Conservation (phyloP, 2,888 invertebrate species). For the Thereva unica region DNA sequence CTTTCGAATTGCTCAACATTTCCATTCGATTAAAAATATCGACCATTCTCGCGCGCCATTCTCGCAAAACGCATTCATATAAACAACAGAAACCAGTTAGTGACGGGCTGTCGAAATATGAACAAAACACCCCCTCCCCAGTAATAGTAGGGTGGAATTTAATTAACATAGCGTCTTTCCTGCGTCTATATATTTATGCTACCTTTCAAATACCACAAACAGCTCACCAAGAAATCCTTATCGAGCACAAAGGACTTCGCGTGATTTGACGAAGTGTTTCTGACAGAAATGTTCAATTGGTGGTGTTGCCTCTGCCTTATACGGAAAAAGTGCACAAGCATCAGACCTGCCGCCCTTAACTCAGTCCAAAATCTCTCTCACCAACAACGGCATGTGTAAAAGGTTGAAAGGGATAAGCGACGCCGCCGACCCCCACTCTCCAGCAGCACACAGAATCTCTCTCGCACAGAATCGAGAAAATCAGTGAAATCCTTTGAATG, state of each 20-base stretch:
- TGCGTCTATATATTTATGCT: background rate
- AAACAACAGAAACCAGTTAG: too few relatives aligned
- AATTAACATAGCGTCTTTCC: conserved; percentile 24
- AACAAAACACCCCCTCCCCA: background rate
- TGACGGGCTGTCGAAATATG: background rate
- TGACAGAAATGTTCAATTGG: conserved; percentile 33
- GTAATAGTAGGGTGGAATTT: conserved; percentile 8
- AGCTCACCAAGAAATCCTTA: conserved; percentile 3
- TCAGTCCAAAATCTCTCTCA: conserved; percentile 21
- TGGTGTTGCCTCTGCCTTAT: background rate
- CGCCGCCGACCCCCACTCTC: conserved; percentile 1
- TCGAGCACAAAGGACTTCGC: conserved; percentile 6
- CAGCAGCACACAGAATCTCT: too few relatives aligned
- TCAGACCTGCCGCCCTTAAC: conserved; percentile 13
- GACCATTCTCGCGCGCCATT: too few relatives aligned
- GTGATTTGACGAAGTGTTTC: conserved; percentile 27
- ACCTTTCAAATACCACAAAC: conserved; percentile 11
- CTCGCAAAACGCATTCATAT: too few relatives aligned
- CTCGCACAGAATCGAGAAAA: too few relatives aligned
- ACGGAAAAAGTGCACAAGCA: conserved; percentile 25
- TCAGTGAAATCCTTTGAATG: conserved; percentile 8
- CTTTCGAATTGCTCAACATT: too few relatives aligned
- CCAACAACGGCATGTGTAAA: conserved; percentile 12
- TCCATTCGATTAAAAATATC: too few relatives aligned
- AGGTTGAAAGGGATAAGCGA: conserved; percentile 30